Evolutionary conservation across 1,140 invertebrate genomes (phyloP).

Genomic region (Drosophila insularis): DNA sequence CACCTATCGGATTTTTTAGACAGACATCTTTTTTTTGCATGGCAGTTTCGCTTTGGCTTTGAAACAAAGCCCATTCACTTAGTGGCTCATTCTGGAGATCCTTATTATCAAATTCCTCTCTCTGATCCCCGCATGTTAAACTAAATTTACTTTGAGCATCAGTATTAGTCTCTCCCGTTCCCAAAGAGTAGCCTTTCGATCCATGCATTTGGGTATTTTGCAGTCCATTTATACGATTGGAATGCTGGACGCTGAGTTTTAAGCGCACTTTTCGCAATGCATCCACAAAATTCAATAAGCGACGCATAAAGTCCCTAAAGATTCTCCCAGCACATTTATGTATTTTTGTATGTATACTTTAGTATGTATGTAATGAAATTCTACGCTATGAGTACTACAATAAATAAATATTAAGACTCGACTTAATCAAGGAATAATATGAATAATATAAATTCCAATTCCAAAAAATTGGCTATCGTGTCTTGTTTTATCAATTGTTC

Average conservation of each 20-base stretch:
- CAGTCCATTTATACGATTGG: no score
- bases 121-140: neutral
- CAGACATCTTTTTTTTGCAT: neutral
- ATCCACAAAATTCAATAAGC: slow-evolving; percentile 26
- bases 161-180: neutral
- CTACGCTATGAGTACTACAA: neutral
- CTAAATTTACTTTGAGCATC: neutral
- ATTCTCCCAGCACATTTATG: neutral
- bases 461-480: no score
- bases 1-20: neutral
- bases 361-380: slow-evolving; percentile 9
- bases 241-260: neutral
- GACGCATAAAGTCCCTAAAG: slow-evolving; percentile 3
- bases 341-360: neutral
- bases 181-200: neutral
- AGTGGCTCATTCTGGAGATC: neutral
- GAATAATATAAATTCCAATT: no score
- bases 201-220: neutral
- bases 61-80: neutral
- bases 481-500: no score
- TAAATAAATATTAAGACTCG: no score
- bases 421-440: no score
- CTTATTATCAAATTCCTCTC: neutral
- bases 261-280: slow-evolving; percentile 24
- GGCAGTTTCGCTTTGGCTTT: neutral